Evolutionary conservation across 2,888 invertebrate species (phyloP), one percentile per base, ranked within the genome.

Genomic region (Pollenia labialis): DNA sequence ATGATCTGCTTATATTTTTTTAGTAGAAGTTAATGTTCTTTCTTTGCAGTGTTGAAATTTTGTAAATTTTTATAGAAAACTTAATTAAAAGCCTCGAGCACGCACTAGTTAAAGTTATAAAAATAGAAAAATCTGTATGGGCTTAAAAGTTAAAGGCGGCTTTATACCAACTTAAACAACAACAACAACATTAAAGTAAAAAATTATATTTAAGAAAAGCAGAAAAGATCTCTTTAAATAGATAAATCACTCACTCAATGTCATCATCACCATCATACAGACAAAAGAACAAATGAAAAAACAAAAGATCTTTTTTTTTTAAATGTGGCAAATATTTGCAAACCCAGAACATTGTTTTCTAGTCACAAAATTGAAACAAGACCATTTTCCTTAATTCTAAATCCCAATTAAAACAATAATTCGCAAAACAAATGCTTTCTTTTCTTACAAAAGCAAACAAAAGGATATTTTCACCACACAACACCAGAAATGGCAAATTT

Each of bases 191-290:
- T 9, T 46, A 83, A 77, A 82, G 46, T 44, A 44, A 48, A 77
- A 77, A 56, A 56, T n/a, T n/a, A 64, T 54, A 46, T 46, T 54
- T 16, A 23, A 44, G 18, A 62, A 62, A 52, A 79, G 52, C 32
- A 46, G 18, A 48, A 54, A 11, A 81, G 83, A 86, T 86, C 69
- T 81, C 54, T 50, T 62, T 60, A 71, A 66, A n/a, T 56, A 68
- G 87, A 87, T 87, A 87, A 87, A 87, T 87, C 87, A 87, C 76
- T 87, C 87, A 87, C 84, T 87, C 83, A 79, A 81, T 82, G 82
- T 79, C 84, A 84, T 58, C 72, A 82, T 62, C 48, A 68, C 42
- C 16, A 60, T 66, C 48, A 66, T 11, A 44, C 50, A 74, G 44
- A 76, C 75, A 52, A 7, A 54, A 64, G 0, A 68, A 62, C 32